A percentile compares a stretch with the other conserved stretches of the same genome.
Conservation (phyloP, 2,888 invertebrate species). For the Oxycera nigricornis region DNA sequence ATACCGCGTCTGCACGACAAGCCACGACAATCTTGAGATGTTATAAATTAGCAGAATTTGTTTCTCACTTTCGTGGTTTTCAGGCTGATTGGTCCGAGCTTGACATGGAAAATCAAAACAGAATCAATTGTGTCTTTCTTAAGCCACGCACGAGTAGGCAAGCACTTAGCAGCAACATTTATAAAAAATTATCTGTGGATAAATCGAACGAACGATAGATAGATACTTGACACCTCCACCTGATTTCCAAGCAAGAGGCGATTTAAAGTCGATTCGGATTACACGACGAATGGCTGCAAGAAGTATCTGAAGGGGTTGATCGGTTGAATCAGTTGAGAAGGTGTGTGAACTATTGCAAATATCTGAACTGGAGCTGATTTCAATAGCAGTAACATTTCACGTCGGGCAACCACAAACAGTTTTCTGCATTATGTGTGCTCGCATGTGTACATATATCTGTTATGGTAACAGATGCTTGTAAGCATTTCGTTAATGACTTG, state of each 20-base stretch:
- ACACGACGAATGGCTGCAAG: slow-evolving; percentile 1
- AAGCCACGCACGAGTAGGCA: not conserved
- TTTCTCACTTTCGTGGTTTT: slow-evolving; percentile 11
- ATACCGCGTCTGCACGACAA: not conserved
- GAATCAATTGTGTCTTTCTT: not conserved
- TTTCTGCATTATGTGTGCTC: not conserved
- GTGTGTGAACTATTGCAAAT: not conserved
- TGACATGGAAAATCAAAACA: slow-evolving; percentile 9
- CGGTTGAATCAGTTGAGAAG: not conserved
- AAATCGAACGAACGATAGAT: not conserved
- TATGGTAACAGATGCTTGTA: no score
- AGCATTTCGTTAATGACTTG: no score
- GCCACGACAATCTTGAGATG: slow-evolving; percentile 22
- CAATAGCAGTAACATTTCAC: slow-evolving; percentile 25
- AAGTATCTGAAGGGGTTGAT: not conserved
- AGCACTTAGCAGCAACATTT: not conserved
- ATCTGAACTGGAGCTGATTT: not conserved
- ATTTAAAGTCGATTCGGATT: slow-evolving; percentile 5
- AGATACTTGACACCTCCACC: not conserved
- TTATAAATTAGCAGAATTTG: not conserved
- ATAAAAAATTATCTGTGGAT: not conserved
- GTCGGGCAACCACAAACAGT: slow-evolving; percentile 23
- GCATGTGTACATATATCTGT: not conserved
- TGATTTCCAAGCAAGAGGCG: slow-evolving; percentile 27
- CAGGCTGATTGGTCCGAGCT: not conserved